Base-by-base conservation (phyloP, 2,888 invertebrate species). In the Papilio demoleus region DNA sequence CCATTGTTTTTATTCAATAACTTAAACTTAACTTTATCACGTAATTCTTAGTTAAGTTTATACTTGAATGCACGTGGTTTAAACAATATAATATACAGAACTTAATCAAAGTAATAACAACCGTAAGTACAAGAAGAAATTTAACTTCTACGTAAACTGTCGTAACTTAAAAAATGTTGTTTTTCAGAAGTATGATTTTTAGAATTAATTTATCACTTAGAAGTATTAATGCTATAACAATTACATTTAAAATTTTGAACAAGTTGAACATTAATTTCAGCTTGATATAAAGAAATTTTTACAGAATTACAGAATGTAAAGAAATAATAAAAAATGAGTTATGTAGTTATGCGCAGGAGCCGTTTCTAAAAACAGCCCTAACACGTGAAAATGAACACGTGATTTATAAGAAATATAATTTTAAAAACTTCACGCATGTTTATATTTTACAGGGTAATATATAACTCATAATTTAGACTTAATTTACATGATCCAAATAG, bases 351-450 rank as follows among this genome's bases (percentile, higher is more conserved):
- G 47, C 22, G 47, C 22, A 47, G 12, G 47, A 19, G 47, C 47
- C 19, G 19, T 47, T 66, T 61, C 61, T 65, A 42, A 59, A 66
- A 69, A 42, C 42, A 65, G 65, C 2, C 38, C 27, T 11, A 11
- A 58, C 71, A 71, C 70, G 71, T 71, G 71, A 70, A n/a, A n/a
- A n/a, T n/a, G n/a, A n/a, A n/a, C n/a, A n/a, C 70, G 71, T 71
- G 71, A 70, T 38, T 47, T 34, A 12, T 45, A 64, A 66, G 66
- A 31, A 66, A 66, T 59, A 56, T 61, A 68, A 65, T 63, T 27
- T n/a, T 47, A 47, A 22, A 22, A 47, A 47, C 22, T 47, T 47
- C 47, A 47, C 22, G 47, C 22, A 47, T 22, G 47, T 47, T 47
- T 47, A 47, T 12, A 47, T 47, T 47, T 11, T 47, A 22, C 1